Evolutionary conservation across 2,797 vertebrate genomes (phyloP), one percentile per base, ranked within the genome.

Genomic region (Chlorospingus semifuscus): DNA sequence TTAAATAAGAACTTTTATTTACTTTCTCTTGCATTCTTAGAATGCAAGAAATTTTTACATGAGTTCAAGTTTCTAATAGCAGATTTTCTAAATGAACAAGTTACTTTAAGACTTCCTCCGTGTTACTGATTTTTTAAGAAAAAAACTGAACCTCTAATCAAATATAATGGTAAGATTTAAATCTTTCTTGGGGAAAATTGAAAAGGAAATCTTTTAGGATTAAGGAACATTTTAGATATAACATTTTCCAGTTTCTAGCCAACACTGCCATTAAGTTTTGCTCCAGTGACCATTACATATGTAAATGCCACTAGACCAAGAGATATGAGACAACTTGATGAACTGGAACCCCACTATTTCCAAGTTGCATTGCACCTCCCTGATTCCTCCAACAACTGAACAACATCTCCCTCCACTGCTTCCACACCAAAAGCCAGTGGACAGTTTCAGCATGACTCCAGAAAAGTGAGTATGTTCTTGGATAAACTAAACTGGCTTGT

Each of bases 361-460:
- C 46, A 61, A 90, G 63, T 29, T 6, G 13, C 26, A 39, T 29
- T 76, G 64, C 24, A 61, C 17, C n/a, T 34, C 70, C 34, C n/a
- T 1, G 23, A 27, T 75, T 46, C 32, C 42, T 30, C n/a, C 72
- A 83, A 6, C 27, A 71, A 53, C 19, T 4, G 5, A 81, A 37
- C 8, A 49, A 27, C 1, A 0, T 3, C 39, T 44, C 20, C 34
- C 37, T 52, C 65, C 39, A 47, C 0, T n/a, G 19, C 39, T 26
- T 52, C 30, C 0, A 4, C 42, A 65, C 6, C 41, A 15, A 57
- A 84, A 64, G 15, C 27, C 20, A 30, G 52, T 0, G 19, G 41
- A 74, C 8, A 14, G 23, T 5, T 36, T 36, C 36, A 36, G 36
- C 36, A 9, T 0, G 10, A 57, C 32, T 50, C 60, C 8, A 47